Evolutionary conservation across 1,140 invertebrate species (phyloP).

Genomic region (Stenopsyche tienmushanensis): DNA sequence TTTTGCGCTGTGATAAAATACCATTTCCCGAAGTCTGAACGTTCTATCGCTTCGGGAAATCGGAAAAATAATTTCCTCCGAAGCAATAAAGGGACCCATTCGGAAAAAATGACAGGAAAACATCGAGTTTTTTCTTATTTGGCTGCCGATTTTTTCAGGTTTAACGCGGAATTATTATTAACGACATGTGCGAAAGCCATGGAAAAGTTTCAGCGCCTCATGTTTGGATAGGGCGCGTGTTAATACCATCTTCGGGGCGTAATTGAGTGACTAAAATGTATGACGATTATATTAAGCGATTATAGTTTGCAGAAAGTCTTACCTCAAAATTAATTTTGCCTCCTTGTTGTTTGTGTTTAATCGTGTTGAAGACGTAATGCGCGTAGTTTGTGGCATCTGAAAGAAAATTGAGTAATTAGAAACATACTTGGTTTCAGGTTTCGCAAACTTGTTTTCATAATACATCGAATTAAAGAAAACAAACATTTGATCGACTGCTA

Average conservation of each 20-base stretch:
- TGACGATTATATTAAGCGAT: background rate
- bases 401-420: constrained; percentile 48
- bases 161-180: too few relatives aligned
- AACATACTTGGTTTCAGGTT: too few relatives aligned
- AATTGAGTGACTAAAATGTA: background rate
- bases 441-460: too few relatives aligned
- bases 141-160: too few relatives aligned
- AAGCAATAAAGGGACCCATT: constrained; percentile 14
- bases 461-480: too few relatives aligned
- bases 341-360: constrained; percentile 80
- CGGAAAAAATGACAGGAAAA: constrained; percentile 11
- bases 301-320: constrained; percentile 43
- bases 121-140: background rate
- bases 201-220: too few relatives aligned
- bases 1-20: constrained; percentile 20
- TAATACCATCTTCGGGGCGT: too few relatives aligned
- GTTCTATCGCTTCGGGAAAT: constrained; percentile 17
- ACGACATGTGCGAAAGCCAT: too few relatives aligned
- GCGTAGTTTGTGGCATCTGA: constrained; percentile 87
- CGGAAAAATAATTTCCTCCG: constrained; percentile 23
- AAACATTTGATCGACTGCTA: too few relatives aligned
- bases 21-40: constrained; percentile 8
- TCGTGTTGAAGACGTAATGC: constrained; percentile 90
- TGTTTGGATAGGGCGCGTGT: too few relatives aligned
- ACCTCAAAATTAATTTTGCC: constrained; percentile 92